A percentile compares a stretch with the other conserved stretches of the same genome.
Conservation (phyloP, 1,140 invertebrate species). For the Calycopis cecrops region DNA sequence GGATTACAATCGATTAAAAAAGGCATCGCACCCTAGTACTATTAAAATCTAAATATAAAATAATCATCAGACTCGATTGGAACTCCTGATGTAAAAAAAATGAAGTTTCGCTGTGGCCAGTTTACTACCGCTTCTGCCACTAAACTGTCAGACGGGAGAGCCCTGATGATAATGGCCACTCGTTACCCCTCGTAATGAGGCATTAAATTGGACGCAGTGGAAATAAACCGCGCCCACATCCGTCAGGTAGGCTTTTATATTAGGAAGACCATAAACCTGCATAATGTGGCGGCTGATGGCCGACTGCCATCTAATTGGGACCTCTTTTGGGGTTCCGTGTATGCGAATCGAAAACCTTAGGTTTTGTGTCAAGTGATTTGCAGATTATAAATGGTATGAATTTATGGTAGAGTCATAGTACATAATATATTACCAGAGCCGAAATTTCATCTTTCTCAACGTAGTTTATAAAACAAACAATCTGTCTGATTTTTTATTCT, state of each 20-base stretch:
- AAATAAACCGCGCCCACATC: not conserved
- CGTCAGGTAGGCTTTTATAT: not conserved
- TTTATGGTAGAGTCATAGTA: too few species aligned
- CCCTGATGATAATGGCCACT: not conserved
- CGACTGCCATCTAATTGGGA: not conserved
- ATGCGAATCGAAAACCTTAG: not conserved
- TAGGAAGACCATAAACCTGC: not conserved
- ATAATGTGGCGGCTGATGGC: not conserved
- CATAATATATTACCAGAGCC: too few species aligned
- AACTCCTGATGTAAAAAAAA: too few species aligned
- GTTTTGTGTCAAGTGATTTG: not conserved
- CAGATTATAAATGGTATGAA: too few species aligned
- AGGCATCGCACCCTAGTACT: too few species aligned
- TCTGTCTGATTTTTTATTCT: too few species aligned
- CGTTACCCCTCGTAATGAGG: not conserved
- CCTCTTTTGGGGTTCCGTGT: not conserved
- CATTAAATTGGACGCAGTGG: constrained; percentile 4
- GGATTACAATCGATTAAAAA: too few species aligned
- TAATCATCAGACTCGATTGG: too few species aligned
- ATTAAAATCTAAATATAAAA: too few species aligned
- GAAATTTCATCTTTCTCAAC: too few species aligned
- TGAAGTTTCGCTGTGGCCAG: too few species aligned
- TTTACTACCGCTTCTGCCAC: not conserved
- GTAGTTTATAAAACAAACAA: too few species aligned
- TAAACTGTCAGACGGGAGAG: not conserved